A percentile compares a stretch with the other conserved stretches of the same genome.
Evolutionary conservation across 2,888 invertebrate genomes (phyloP).

Genomic region (Blastobasis lacticolella): DNA sequence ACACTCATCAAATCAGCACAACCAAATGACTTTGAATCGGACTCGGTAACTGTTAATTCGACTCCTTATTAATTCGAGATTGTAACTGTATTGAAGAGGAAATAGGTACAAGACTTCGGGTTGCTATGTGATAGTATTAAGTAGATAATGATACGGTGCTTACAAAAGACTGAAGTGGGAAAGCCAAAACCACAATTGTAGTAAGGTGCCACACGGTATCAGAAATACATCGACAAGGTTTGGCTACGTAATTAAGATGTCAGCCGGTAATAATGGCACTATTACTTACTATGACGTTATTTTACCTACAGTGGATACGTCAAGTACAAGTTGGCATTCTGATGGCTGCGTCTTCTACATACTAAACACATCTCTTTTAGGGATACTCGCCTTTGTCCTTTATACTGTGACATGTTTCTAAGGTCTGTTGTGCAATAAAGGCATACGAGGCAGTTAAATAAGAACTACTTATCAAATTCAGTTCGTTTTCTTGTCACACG

Average conservation of each 20-base stretch:
- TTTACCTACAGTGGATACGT: no score
- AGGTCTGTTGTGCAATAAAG: no score
- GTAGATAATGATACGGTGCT: not conserved
- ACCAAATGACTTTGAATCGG: slow-evolving; percentile 9
- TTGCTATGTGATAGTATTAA: slow-evolving; percentile 8
- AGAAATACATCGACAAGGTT: slow-evolving; percentile 6
- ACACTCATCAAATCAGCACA: slow-evolving; percentile 8
- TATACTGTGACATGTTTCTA: no score
- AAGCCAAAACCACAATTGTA: not conserved
- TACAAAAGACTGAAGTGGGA: slow-evolving; percentile 7
- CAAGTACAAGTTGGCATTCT: no score
- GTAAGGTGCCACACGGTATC: slow-evolving; percentile 3
- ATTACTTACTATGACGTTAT: no score
- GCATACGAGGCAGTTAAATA: no score
- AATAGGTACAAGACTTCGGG: slow-evolving; percentile 13
- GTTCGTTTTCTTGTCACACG: no score
- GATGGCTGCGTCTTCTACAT: no score
- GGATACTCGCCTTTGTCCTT: no score
- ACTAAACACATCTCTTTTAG: no score
- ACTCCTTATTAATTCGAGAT: slow-evolving; percentile 14
- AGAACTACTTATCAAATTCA: no score
- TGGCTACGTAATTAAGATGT: slow-evolving; percentile 14
- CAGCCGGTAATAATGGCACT: slow-evolving; percentile 1
- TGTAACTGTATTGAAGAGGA: slow-evolving; percentile 17
- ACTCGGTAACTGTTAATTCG: slow-evolving; percentile 10